Conservation (phyloP, 2,888 invertebrate species). For the Brachyptera risi region DNA sequence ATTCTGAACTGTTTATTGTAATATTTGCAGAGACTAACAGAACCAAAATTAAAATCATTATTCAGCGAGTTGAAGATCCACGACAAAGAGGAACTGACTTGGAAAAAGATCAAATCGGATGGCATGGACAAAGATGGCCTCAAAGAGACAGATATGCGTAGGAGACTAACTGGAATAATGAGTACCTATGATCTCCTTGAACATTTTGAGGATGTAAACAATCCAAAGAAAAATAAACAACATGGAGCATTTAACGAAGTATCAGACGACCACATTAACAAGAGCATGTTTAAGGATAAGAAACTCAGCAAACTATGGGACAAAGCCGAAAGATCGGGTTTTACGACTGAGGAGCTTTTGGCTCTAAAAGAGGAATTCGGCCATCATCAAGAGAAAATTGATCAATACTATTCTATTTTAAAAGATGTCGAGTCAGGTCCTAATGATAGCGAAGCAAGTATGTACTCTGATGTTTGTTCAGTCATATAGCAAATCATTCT, state of each 20-base stretch:
- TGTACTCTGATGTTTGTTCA: conserved; percentile 36
- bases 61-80: conserved; percentile 87
- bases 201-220: conserved; percentile 67
- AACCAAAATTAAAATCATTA: conserved; percentile 77
- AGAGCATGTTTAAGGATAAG: conserved; percentile 82
- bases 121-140: conserved; percentile 84
- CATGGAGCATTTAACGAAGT: conserved; percentile 51
- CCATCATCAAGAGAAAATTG: conserved; percentile 90
- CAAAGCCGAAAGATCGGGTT: conserved; percentile 84
- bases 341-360: conserved; percentile 71
- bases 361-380: conserved; percentile 82
- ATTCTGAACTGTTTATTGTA: conserved; percentile 28
- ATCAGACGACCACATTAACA: conserved; percentile 54
- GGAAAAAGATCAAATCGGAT: conserved; percentile 76
- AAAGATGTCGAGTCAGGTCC: conserved; percentile 61
- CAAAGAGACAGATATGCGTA: conserved; percentile 73
- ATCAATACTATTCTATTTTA: conserved; percentile 79
- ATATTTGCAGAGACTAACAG: conserved; percentile 66
- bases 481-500: background rate
- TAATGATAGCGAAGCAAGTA: conserved; percentile 63
- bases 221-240: conserved; percentile 54
- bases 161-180: conserved; percentile 77
- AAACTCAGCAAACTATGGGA: conserved; percentile 86
- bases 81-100: conserved; percentile 85
- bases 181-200: conserved; percentile 73